Conservation (phyloP, 2,797 vertebrate species). For the Strix occidentalis region DNA sequence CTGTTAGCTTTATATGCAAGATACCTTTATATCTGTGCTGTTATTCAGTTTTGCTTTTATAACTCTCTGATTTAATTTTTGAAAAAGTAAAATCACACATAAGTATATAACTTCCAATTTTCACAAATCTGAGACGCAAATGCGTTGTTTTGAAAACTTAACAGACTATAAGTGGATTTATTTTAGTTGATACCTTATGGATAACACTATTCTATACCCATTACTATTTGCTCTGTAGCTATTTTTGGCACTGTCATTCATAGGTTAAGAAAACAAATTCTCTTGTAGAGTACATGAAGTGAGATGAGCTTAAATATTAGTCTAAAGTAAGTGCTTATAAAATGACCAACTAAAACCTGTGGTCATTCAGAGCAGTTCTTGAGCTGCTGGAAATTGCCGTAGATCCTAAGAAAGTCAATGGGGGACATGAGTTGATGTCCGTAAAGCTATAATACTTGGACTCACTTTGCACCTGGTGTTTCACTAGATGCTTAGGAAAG, state of each 20-base stretch:
- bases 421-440: not conserved
- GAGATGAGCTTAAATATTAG: not conserved
- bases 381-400: not conserved
- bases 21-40: not conserved
- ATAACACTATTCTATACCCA: not conserved
- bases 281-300: not conserved
- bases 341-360: not conserved
- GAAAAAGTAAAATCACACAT: not conserved
- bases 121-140: not conserved
- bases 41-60: not conserved
- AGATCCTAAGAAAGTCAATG: not conserved
- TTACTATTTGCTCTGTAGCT: not conserved
- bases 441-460: not conserved
- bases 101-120: not conserved
- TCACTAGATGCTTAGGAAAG: not conserved
- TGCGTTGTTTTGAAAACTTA: not conserved
- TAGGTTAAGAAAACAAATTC: not conserved
- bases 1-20: not conserved
- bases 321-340: not conserved
- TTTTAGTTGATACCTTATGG: not conserved
- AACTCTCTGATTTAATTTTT: not conserved
- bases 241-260: not conserved
- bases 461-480: not conserved
- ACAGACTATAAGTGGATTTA: not conserved
- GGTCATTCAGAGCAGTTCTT: not conserved